Evolutionary conservation across 2,113 vertebrate species (phyloP).

Genomic region (Anhinga rufa): DNA sequence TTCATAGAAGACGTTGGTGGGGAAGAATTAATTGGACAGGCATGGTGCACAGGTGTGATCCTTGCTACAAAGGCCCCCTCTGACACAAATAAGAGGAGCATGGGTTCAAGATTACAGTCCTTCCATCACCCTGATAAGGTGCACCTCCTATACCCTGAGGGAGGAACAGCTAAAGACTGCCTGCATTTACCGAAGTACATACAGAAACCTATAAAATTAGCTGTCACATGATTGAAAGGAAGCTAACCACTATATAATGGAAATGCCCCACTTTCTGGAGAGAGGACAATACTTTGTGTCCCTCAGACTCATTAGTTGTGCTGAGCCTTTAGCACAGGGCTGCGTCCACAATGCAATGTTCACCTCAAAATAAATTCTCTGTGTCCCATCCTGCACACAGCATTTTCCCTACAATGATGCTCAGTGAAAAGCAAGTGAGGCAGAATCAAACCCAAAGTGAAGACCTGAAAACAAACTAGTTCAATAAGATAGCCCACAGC

Average conservation of each 20-base stretch:
- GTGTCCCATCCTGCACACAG: not conserved
- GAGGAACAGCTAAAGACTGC: not conserved
- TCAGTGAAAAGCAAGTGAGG: not conserved
- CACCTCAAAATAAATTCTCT: not conserved
- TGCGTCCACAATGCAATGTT: not conserved
- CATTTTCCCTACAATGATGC: not conserved
- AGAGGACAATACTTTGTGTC: not conserved
- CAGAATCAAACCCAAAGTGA: not conserved
- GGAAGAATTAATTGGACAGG: not conserved
- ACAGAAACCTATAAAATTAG: not conserved
- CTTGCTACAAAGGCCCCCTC: not conserved
- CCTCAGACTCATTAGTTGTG: fast-evolving
- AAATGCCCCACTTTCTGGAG: not conserved
- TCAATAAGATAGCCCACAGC: not conserved
- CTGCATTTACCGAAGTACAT: not conserved
- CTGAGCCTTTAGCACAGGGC: not conserved
- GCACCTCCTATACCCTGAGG: not conserved
- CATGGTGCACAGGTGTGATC: not conserved
- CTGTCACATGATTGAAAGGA: not conserved
- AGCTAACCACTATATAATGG: not conserved
- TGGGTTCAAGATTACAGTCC: too few relatives aligned
- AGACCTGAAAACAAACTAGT: not conserved
- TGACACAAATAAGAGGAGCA: not conserved
- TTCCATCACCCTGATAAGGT: not conserved
- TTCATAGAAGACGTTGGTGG: not conserved